Base-by-base conservation (phyloP, 2,888 invertebrate genomes). In the Lasiommata megera region DNA sequence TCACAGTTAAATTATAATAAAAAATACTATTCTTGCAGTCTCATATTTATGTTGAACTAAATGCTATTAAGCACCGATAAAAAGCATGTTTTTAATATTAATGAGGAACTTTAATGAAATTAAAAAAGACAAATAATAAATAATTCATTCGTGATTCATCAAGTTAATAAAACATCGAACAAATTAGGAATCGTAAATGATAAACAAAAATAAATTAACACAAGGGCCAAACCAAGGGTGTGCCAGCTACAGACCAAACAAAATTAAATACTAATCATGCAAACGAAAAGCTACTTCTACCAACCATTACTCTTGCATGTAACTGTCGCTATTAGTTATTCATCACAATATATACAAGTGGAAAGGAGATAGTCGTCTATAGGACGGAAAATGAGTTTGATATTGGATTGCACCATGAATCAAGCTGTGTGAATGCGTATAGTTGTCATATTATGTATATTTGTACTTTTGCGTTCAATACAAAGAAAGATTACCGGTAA, bases 151-250 rank as follows among this genome's bases (percentile, higher is more conserved):
- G 31, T 28, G 47, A 55, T 47, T 40, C 28, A 37, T 18, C 46
- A 12, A 38, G 12, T 23, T 6, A 50, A 36, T 23, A 48, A 36
- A n/a, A 18, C 3, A 12, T 37, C 17, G 11, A 34, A 16, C n/a
- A 12, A 56, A 34, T 9, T 31, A 16, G 31, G 11, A 50, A 36
- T 28, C 34, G 34, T 43, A 23, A 48, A 48, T 41, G 48, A 48
- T 41, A 48, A 47, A 41, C 14, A 18, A 43, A 62, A 61, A 71
- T 63, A 76, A 72, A 71, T 65, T 59, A 79, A 84, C 77, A 86
- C 81, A 85, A 84, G 87, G 86, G 85, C 87, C 88, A 86, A 88
- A 88, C 89, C 88, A 88, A 81, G 82, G 82, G 85, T 82, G 89
- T 89, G 89, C 89, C 89, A 88, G 82, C 88, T 89, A 88, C 88